Conservation (phyloP, 2,113 vertebrate species). For the Zosterops pallidus region DNA sequence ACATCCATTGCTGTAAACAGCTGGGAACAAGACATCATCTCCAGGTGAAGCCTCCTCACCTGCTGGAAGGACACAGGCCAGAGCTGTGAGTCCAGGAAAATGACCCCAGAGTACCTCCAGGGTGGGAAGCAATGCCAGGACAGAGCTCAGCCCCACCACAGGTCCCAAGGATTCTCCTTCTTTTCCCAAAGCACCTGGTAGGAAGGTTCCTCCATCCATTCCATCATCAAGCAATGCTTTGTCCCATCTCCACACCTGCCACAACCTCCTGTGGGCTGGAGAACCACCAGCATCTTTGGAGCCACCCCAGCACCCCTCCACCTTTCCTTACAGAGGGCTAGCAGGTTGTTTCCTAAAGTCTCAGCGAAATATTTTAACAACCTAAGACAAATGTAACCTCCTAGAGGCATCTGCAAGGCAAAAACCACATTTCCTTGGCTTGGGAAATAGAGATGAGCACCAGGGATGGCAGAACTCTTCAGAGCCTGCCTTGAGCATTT, state of each 20-base stretch:
- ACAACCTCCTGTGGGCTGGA: neutral
- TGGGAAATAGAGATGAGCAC: neutral
- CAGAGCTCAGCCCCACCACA: neutral
- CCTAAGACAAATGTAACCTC: neutral
- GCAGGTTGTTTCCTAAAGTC: neutral
- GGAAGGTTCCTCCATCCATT: neutral
- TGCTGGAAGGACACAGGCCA: neutral
- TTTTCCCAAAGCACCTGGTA: neutral
- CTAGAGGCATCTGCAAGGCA: neutral
- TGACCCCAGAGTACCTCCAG: accelerated
- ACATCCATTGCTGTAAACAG: neutral
- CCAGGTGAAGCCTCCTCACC: neutral
- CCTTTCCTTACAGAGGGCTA: neutral
- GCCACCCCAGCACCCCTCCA: neutral
- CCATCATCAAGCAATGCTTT: neutral
- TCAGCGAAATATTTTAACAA: neutral
- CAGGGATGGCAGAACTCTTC: neutral
- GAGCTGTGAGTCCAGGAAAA: neutral
- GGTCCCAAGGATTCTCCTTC: neutral
- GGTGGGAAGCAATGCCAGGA: neutral
- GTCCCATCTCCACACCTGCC: neutral
- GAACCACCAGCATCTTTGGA: neutral
- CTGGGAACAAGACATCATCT: neutral
- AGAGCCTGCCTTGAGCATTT: neutral
- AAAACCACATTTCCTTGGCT: neutral